Evolutionary conservation across 2,888 invertebrate genomes (phyloP).

Genomic region (Girardia tigrina): DNA sequence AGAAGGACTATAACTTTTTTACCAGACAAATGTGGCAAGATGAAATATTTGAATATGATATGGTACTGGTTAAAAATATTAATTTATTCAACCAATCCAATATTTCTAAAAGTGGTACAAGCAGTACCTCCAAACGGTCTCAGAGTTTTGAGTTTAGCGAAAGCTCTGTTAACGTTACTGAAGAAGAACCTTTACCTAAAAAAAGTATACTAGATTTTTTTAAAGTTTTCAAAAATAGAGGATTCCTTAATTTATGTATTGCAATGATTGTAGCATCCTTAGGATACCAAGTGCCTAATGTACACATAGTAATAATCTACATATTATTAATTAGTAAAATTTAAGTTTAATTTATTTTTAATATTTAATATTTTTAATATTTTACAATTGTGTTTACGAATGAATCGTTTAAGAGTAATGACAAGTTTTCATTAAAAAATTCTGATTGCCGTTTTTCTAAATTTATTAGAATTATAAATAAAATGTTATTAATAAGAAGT

Average conservation of each 20-base stretch:
- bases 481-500: no score
- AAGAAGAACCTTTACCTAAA: not conserved
- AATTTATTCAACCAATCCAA: not conserved
- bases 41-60: not conserved
- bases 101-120: not conserved
- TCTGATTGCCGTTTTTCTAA: no score
- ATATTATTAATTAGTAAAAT: not conserved
- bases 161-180: not conserved
- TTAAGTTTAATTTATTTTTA: no score
- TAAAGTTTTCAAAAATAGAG: not conserved
- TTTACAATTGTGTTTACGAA: no score
- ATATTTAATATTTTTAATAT: no score
- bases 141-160: not conserved
- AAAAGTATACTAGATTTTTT: not conserved
- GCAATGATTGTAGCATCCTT: not conserved
- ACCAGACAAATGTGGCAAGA: no score
- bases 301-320: not conserved
- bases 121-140: not conserved
- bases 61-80: not conserved
- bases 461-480: no score
- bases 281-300: slow-evolving; percentile 6
- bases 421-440: no score
- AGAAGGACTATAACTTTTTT: no score
- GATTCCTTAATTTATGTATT: not conserved
- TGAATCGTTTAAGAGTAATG: no score